Conservation (phyloP, 2,888 invertebrate genomes). For the Pterostichus madidus region DNA sequence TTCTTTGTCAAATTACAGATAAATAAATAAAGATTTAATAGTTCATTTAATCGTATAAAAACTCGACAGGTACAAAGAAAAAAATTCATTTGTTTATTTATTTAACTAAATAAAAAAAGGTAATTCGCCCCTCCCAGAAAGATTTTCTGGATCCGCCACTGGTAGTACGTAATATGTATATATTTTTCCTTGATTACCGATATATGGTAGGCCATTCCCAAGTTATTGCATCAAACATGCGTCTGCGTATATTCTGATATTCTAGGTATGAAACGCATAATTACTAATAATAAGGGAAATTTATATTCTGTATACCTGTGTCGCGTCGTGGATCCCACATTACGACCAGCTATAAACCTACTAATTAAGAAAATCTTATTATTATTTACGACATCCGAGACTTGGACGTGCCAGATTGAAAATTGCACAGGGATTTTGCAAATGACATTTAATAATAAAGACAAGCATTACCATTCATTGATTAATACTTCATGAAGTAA, state of each 20-base stretch:
- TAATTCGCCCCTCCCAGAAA: too few species aligned
- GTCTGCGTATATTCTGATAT: slow-evolving; percentile 2
- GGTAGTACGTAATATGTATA: too few species aligned
- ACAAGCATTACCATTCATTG: not conserved
- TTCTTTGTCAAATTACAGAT: too few species aligned
- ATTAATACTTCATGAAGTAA: not conserved
- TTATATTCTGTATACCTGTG: slow-evolving; percentile 21
- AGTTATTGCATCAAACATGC: not conserved
- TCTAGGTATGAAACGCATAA: not conserved
- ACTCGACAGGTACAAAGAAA: too few species aligned
- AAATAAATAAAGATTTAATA: too few species aligned
- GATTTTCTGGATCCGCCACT: too few species aligned
- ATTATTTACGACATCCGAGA: slow-evolving; percentile 32
- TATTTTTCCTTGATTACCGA: slow-evolving; percentile 11
- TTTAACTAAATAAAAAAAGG: too few species aligned
- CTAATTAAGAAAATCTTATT: slow-evolving; percentile 37
- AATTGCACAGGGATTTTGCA: slow-evolving; percentile 10
- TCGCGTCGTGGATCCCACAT: not conserved
- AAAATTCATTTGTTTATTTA: too few species aligned
- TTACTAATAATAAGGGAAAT: slow-evolving; percentile 31
- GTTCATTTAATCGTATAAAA: too few species aligned
- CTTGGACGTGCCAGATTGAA: slow-evolving; percentile 7
- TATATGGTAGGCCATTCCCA: slow-evolving; percentile 12
- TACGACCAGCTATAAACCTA: slow-evolving; percentile 27
- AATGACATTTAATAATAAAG: slow-evolving; percentile 1